Evolutionary conservation across 2,888 invertebrate genomes (phyloP).

Genomic region (Dilophus febrilis): DNA sequence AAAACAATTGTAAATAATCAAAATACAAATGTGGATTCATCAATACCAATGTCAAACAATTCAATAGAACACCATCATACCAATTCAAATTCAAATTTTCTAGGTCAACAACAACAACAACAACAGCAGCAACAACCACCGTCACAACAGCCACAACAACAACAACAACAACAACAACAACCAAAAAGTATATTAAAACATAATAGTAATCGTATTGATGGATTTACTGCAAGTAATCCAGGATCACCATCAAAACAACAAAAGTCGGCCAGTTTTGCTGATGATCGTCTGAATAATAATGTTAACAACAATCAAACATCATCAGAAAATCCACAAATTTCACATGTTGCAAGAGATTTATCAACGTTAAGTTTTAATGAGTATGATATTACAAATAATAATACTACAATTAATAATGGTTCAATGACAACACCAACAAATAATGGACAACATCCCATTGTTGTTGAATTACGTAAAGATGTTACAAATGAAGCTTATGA

Average conservation of each 20-base stretch:
- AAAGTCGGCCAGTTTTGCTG: conserved; percentile 28
- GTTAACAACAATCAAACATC: conserved; percentile 17
- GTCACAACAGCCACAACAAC: conserved; percentile 11
- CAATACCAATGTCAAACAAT: background rate
- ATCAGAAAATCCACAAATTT: background rate
- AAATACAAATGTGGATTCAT: background rate
- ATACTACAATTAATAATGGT: too few species aligned
- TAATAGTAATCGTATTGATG: conserved; percentile 18
- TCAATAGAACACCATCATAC: background rate
- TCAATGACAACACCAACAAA: too few species aligned
- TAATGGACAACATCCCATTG: too few species aligned
- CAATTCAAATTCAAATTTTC: conserved; percentile 7
- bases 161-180: conserved; percentile 13
- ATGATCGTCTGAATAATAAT: conserved; percentile 18
- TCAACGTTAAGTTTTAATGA: conserved; percentile 3
- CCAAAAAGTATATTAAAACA: conserved; percentile 30
- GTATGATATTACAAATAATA: background rate
- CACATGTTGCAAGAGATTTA: conserved; percentile 3
- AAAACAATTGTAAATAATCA: background rate
- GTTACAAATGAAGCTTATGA: too few species aligned
- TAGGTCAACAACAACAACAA: conserved; percentile 18
- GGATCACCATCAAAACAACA: conserved; percentile 28
- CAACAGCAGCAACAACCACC: conserved; percentile 16
- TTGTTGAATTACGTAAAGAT: too few species aligned
- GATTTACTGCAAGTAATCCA: conserved; percentile 14